These are phyloP conservation scores for Tinea pellionella DNA, from an alignment of 2,888 invertebrate genomes.

Conservation along the genomic window DNA sequence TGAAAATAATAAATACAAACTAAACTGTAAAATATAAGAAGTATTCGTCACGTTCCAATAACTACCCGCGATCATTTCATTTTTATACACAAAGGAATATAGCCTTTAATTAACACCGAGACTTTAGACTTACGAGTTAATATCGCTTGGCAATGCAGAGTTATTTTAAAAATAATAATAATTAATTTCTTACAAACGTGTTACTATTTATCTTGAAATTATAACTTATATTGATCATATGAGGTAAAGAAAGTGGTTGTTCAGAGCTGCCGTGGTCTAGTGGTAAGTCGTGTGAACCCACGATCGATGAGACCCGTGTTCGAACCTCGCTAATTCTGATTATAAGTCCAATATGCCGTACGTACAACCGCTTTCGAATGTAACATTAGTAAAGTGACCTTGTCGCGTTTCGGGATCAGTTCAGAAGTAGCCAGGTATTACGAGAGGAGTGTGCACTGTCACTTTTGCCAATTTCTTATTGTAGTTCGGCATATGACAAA, in stretches of 20 bases:
- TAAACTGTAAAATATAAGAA: constrained; percentile 50
- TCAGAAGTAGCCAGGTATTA: no score
- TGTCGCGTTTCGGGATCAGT: no score
- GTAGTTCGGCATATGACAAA: no score
- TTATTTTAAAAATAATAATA: constrained; percentile 23
- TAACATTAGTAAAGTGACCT: no score
- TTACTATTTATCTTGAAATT: constrained; percentile 47
- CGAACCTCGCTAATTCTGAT: no score
- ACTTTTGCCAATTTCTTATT: no score
- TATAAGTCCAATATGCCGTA: no score
- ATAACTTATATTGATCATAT: constrained; percentile 30
- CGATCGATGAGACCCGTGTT: no score
- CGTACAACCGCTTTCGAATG: no score
- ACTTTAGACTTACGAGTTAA: constrained; percentile 26
- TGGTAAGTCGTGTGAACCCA: no score
- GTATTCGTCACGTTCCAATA: constrained; percentile 55
- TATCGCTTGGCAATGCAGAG: constrained; percentile 28
- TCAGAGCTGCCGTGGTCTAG: no score
- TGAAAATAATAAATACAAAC: constrained; percentile 34
- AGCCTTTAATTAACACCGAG: constrained; percentile 28
- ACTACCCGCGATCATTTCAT: constrained; percentile 50
- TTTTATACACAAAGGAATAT: constrained; percentile 35
- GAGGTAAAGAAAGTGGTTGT: constrained; percentile 48
- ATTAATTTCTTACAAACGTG: constrained; percentile 43
- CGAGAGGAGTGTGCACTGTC: no score